Percentiles rank a stretch among this genome's conserved stretches.
phyloP scores from a whole-genome alignment of 2,113 vertebrate species.

The Perccottus glenii region DNA sequence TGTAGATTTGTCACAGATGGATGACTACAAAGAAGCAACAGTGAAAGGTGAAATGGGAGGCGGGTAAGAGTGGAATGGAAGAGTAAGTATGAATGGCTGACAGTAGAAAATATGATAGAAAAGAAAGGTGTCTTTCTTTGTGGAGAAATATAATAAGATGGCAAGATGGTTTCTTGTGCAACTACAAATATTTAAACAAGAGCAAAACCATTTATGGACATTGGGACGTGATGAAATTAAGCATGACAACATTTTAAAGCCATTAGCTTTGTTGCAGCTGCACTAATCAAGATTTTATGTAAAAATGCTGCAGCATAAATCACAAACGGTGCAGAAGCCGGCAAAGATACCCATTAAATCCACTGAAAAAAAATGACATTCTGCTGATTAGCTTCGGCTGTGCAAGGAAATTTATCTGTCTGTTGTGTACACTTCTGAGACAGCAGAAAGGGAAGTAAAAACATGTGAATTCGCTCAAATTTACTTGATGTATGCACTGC shows the following conservation, averaged over 20 bases:
- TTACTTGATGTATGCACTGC: not conserved
- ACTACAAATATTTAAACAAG: conserved; percentile 27
- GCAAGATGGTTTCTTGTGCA: conserved; percentile 11
- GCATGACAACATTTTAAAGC: conserved; percentile 22
- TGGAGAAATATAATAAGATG: conserved; percentile 1
- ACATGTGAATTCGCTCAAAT: not conserved
- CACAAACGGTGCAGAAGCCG: conserved; percentile 7
- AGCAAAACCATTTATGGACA: conserved; percentile 10
- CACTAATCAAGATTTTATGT: conserved; percentile 45
- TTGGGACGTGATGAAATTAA: conserved; percentile 21
- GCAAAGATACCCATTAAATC: conserved; percentile 28
- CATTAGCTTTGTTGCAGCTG: conserved; percentile 38
- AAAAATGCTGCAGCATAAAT: conserved; percentile 32
- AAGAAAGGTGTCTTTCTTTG: conserved; percentile 40
- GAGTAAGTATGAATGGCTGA: conserved; percentile 57
- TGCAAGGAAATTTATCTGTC: conserved; percentile 14
- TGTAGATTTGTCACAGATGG: conserved; percentile 67
- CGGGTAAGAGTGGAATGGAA: conserved; percentile 51
- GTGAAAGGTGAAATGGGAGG: conserved; percentile 51
- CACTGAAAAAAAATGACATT: conserved; percentile 22
- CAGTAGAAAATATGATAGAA: conserved; percentile 19
- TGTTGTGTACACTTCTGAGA: not conserved
- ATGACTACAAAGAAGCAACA: conserved; percentile 59
- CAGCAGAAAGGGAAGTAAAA: not conserved
- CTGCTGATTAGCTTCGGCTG: conserved; percentile 11